phyloP scores from a whole-genome alignment of 2,888 invertebrate genomes.

The Mellilla xanthometata region DNA sequence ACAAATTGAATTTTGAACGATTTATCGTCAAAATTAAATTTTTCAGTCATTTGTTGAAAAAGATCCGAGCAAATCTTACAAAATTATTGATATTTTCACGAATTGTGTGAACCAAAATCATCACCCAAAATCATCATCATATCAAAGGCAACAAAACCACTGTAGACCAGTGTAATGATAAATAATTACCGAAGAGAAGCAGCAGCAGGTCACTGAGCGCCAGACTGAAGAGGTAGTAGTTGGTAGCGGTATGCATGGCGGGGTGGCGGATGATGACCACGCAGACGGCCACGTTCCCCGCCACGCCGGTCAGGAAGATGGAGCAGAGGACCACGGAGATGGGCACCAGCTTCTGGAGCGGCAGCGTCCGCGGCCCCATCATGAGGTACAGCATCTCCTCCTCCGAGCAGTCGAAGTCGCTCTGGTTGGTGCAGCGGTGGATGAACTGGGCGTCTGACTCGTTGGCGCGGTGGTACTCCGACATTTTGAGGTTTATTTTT shows the following conservation, averaged over 20 bases:
- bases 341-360: constrained; percentile 79
- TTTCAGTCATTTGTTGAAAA: too few species aligned
- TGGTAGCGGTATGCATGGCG: constrained; percentile 94
- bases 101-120: too few species aligned
- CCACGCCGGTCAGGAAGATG: constrained; percentile 91
- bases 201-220: constrained; percentile 93
- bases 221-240: constrained; percentile 95
- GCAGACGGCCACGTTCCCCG: constrained; percentile 93
- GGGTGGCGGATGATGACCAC: constrained; percentile 91
- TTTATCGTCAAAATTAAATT: too few species aligned
- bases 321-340: constrained; percentile 87
- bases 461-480: constrained; percentile 51
- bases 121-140: too few species aligned
- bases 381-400: constrained; percentile 82
- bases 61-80: too few species aligned
- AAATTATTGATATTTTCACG: too few species aligned
- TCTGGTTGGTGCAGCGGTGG: constrained; percentile 67
- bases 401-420: constrained; percentile 80
- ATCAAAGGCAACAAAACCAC: too few species aligned
- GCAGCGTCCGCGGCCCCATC: constrained; percentile 85
- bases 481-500: constrained; percentile 44
- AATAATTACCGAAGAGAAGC: constrained; percentile 90
- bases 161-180: too few species aligned
- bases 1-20: too few species aligned
- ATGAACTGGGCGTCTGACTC: constrained; percentile 52